A percentile compares a stretch with the other conserved stretches of the same genome.
Evolutionary conservation across 2,113 vertebrate species (phyloP).

Genomic region (Pitta sordida): DNA sequence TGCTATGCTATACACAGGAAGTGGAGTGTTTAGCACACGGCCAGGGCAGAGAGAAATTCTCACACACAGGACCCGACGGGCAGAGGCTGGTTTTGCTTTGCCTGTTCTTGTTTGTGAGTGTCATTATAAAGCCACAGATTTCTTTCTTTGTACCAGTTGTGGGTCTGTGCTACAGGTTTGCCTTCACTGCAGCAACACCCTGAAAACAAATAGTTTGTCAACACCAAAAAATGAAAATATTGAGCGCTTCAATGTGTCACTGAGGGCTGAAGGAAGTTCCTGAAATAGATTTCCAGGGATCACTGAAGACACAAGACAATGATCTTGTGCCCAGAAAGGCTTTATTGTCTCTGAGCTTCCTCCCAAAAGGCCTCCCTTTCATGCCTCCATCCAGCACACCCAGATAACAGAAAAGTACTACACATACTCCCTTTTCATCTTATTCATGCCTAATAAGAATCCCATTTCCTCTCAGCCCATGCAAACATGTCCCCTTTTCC

Average conservation of each 20-base stretch:
- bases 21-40: background rate
- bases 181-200: background rate
- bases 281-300: background rate
- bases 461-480: background rate
- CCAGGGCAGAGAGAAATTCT: background rate
- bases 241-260: background rate
- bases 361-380: background rate
- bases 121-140: background rate
- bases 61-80: fast-evolving
- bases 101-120: background rate
- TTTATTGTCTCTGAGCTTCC: background rate
- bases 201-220: background rate
- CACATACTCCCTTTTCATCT: background rate
- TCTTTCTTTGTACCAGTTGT: background rate
- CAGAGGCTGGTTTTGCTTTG: background rate
- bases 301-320: background rate
- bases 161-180: background rate
- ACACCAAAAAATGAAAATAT: background rate
- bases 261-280: background rate
- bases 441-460: background rate
- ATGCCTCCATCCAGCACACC: background rate
- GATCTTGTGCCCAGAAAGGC: background rate
- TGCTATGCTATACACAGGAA: background rate
- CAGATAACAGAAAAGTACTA: background rate
- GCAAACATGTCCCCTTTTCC: background rate